These are phyloP conservation scores for Lates calcarifer DNA, from an alignment of 2,113 vertebrate genomes.

Conservation along the genomic window DNA sequence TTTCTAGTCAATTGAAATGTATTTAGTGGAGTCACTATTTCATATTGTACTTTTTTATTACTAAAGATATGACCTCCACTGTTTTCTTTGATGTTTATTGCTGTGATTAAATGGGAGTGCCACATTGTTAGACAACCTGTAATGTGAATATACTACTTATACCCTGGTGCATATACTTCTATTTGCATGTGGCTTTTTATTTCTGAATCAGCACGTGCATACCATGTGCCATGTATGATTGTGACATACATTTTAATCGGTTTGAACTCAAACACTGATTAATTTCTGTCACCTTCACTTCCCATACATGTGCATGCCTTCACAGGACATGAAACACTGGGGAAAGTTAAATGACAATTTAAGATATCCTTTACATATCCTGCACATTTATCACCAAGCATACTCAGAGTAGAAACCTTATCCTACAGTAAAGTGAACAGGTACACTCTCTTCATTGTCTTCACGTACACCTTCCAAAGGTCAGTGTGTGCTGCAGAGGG, in stretches of 20 bases:
- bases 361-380: not conserved
- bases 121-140: not conserved
- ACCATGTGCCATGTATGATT: not conserved
- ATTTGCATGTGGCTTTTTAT: not conserved
- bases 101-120: not conserved
- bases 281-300: not conserved
- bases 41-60: not conserved
- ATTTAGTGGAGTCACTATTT: not conserved
- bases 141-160: not conserved
- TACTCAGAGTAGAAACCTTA: not conserved
- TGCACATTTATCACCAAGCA: not conserved
- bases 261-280: slow-evolving; percentile 6
- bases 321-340: not conserved
- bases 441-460: slow-evolving; percentile 45
- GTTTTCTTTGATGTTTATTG: not conserved
- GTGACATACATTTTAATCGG: not conserved
- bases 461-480: slow-evolving; percentile 56
- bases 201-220: slow-evolving; percentile 7
- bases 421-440: slow-evolving; percentile 9
- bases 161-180: not conserved
- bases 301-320: not conserved
- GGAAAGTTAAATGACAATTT: not conserved
- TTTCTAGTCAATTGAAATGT: not conserved
- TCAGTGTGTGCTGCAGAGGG: slow-evolving; percentile 57
- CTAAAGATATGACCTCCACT: not conserved